Base-by-base conservation (phyloP, 2,797 vertebrate genomes). In the Salmo trutta region DNA sequence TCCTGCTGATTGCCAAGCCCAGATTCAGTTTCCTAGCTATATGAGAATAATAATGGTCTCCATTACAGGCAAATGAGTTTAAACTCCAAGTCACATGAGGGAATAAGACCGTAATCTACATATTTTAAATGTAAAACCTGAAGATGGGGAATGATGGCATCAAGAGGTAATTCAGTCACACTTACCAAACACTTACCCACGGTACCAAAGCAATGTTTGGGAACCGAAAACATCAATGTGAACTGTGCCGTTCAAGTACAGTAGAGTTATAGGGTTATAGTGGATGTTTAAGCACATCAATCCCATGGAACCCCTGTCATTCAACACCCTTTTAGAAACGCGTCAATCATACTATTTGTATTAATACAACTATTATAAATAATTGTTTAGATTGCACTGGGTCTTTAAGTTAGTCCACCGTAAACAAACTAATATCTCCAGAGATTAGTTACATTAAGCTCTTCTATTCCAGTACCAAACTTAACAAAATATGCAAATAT, bases 41-140 rank as follows among this genome's bases (percentile, higher is more conserved):
- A 88, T 90, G 84, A 85, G 89, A 93, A 93, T 93, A 94, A 92
- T 94, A 94, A 95, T 94, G 91, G 91, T 91, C 87, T 91, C 92
- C 89, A 92, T 94, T 94, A 93, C 90, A 87, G 5, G 77, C 89
- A 93, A 93, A 93, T 92, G 77, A 91, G 92, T 92, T 93, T 94
- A 88, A 92, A 91, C 90, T 92, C 87, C 68, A 81, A 88, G 86
- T 92, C 87, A 87, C 86, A 85, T 85, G 86, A 87, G 88, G 86
- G 90, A 82, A 92, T 93, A 91, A 90, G 90, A 90, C 91, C 91
- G 93, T 91, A 94, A 94, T 94, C 91, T 93, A 88, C 59, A 88
- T 87, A 91, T 92, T 47, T 47, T 91, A 91, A 91, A 91, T 86
- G 88, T 90, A 88, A 89, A 89, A 90, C 88, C 92, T 88, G 82